Base-by-base conservation (phyloP, 2,888 invertebrate genomes). In the Syrphus vitripennis region DNA sequence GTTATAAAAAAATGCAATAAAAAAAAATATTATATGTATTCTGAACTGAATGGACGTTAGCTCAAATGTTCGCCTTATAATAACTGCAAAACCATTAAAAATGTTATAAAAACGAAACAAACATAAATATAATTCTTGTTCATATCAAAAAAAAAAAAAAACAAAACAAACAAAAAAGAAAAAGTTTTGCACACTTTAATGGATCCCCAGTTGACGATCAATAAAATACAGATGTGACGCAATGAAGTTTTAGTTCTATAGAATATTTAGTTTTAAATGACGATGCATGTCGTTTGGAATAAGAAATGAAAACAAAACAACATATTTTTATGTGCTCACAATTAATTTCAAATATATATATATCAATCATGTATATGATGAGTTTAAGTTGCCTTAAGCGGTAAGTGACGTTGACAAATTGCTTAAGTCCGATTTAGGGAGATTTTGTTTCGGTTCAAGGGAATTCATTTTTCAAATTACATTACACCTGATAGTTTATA, bases 181-280 rank as follows among this genome's bases (percentile, higher is more conserved):
- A 48, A 48, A 21, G 24, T 53, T 69, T 37, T 53, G 37, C 69
- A 69, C 19, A 69, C 19, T 53, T 69, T 53, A 50, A 69, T 69
- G 50, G 69, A 50, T 37, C 53, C 59, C 7, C 37, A 16, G 24
- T 69, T 69, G 69, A 69, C 50, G 50, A 69, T 69, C 69, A 37
- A 69, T 69, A 53, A 69, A 69, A 65, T 7, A 65, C 45, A 65
- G 65, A 65, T 65, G 65, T 65, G 45, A 65, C 31, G 45, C 45
- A 16, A 5, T 29, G 29, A 16, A 16, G 4, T 34, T 48, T 21
- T 19, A 12, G 16, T 31, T 16, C 29, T 12, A 31, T 19, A 2
- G 16, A 31, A 31, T 29, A 10, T 6, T 31, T 4, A n/a, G n/a
- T n/a, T 31, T 29, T 57, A 10, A 16, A 16, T 31, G 31, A 6